Evolutionary conservation across 2,113 vertebrate species (phyloP), one percentile per base, ranked within the genome.

Genomic region (Polypterus senegalus): DNA sequence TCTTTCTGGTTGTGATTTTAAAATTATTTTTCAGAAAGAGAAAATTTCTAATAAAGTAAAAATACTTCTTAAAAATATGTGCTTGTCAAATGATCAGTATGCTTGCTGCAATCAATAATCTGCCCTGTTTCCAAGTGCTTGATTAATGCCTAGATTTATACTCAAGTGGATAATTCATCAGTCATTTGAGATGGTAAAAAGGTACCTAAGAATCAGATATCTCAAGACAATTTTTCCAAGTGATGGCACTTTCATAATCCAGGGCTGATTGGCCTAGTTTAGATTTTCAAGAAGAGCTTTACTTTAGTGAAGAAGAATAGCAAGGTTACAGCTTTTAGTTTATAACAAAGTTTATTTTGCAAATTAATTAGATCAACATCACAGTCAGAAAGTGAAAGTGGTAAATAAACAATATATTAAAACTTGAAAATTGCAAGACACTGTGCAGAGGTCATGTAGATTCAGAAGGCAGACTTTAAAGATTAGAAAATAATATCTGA

Each of bases 181-280:
- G 56, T 44, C 7, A 45, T 45, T 58, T 45, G 56, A 58, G 11
- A 58, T 58, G 56, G 27, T 58, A 58, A 58, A 27, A 58, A n/a
- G 27, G 56, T 58, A 45, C 56, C 27, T 58, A 45, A 8, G 27
- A 45, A 58, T n/a, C 6, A n/a, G 6, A 58, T 43, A 58, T 45
- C 56, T 58, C 43, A 5, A 58, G 56, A 44, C 56, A 58, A 58
- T 58, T 58, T 56, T n/a, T 44, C 56, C 27, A 58, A 58, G 43
- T 45, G 9, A 45, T 45, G 46, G 43, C 56, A 58, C 5, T 45
- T 45, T 43, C 5, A 3, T 5, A 56, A 58, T 27, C 4, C 8
- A 58, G 46, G 27, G 43, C n/a, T 58, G 56, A 58, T 58, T 58
- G 56, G 43, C 56, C 56, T 58, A 58, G 5, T 58, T 58, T 55